A percentile compares a stretch with the other conserved stretches of the same genome.
These are phyloP conservation scores for Labroides dimidiatus DNA, from an alignment of 2,797 vertebrate genomes.

Conservation along the genomic window DNA sequence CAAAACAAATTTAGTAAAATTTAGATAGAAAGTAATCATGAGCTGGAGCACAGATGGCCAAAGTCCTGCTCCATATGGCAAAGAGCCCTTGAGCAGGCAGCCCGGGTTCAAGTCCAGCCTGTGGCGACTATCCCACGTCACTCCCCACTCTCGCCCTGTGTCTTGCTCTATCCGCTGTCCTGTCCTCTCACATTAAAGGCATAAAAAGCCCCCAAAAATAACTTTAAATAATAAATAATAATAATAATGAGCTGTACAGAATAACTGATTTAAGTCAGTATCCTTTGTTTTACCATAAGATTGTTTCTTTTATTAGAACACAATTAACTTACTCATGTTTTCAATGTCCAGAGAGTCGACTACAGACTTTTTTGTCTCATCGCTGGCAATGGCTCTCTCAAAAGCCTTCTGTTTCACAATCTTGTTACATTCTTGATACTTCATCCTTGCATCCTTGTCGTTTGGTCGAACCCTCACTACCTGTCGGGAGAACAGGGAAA, in stretches of 20 bases:
- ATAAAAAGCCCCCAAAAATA: too few relatives aligned
- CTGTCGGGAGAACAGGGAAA: constrained; percentile 67
- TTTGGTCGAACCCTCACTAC: constrained; percentile 94
- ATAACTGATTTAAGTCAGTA: too few relatives aligned
- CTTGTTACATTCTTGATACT: constrained; percentile 96
- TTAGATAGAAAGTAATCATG: neutral
- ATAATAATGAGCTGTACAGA: neutral
- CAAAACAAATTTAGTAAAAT: constrained; percentile 9
- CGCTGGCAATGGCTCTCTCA: constrained; percentile 93
- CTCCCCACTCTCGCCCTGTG: too few relatives aligned
- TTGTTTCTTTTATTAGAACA: neutral
- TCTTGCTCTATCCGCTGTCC: too few relatives aligned
- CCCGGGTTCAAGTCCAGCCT: too few relatives aligned
- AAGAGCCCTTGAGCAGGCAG: too few relatives aligned
- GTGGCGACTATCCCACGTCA: too few relatives aligned
- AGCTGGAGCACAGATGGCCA: too few relatives aligned
- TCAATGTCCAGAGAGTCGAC: constrained; percentile 96
- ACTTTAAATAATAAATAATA: too few relatives aligned
- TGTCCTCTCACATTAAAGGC: too few relatives aligned
- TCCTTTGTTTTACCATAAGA: too few relatives aligned
- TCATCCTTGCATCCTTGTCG: constrained; percentile 94
- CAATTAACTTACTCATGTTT: constrained; percentile 90
- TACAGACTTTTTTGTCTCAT: constrained; percentile 91
- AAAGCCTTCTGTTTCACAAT: constrained; percentile 96
- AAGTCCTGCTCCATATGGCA: too few relatives aligned